Base-by-base conservation (phyloP, 2,888 invertebrate genomes). In the Cataglyphis livida region DNA sequence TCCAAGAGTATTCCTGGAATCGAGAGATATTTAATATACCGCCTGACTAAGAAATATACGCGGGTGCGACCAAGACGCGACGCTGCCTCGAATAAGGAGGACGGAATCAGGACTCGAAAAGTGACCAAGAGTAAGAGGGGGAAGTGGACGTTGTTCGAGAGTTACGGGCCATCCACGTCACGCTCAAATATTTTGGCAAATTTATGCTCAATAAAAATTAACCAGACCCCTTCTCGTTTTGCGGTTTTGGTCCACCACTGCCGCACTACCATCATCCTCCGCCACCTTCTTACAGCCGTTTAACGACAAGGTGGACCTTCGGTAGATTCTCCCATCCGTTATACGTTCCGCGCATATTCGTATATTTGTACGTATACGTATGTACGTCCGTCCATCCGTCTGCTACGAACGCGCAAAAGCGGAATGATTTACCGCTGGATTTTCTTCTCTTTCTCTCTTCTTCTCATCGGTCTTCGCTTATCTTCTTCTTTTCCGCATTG, bases 171-270 rank as follows among this genome's bases (percentile, higher is more conserved):
- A 94, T 94, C 93, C 92, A 93, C 91, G 94, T 94, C 94, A 91
- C 86, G 90, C 90, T 88, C 92, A 93, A 94, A 94, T 94, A 94
- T 94, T 94, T 94, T 94, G 93, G 93, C 94, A 93, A 94, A 94
- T 94, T 94, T 94, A 94, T 94, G 94, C 90, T 88, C 92, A 94
- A 94, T 94, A 94, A 94, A 94, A 94, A 94, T 94, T 94, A 94
- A 94, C 93, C 94, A 93, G 94, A 92, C 91, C 92, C 92, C 90
- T 90, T 88, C 86, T 87, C 89, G 88, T 84, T 84, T 84, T 86
- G 91, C 90, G 92, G 91, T 92, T 91, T 91, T 88, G 83, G 86
- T 66, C 82, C 87, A 81, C 75, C 89, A 70, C 21, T 71, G 18
- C 44, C 61, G 73, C 61, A 57, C 82, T 57, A 82, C 68, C 57